A percentile compares a stretch with the other conserved stretches of the same genome.
Conservation (phyloP, 1,140 invertebrate species). For the Nomia melanderi region DNA sequence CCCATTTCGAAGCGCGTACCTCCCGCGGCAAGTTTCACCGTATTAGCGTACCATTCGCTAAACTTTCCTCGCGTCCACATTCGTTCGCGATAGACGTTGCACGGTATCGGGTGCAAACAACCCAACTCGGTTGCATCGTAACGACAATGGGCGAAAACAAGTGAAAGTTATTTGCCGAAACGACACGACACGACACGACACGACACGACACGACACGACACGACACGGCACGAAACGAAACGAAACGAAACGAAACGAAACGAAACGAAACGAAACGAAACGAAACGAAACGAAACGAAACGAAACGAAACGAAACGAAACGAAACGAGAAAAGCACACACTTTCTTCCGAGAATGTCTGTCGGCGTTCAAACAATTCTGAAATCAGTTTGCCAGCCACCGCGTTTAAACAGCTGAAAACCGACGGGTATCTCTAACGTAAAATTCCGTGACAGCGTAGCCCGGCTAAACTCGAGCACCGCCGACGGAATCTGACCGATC, state of each 20-base stretch:
- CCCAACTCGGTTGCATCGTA: neutral
- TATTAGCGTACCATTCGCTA: neutral
- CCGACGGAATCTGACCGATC: neutral
- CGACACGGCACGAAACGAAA: too few relatives aligned
- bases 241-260: too few relatives aligned
- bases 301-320: too few relatives aligned
- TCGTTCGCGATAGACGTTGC: neutral
- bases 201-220: neutral
- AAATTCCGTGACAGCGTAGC: neutral
- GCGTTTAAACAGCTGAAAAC: neutral
- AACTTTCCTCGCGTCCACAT: neutral
- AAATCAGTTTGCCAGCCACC: too few relatives aligned
- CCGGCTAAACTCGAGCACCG: conserved; percentile 10
- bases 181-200: neutral
- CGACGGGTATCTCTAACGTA: neutral
- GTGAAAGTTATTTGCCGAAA: neutral
- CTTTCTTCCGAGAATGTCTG: too few relatives aligned
- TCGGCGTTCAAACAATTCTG: too few relatives aligned
- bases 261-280: too few relatives aligned
- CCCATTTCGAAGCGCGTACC: neutral
- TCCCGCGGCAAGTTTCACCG: neutral
- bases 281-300: too few relatives aligned
- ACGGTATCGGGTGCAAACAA: neutral
- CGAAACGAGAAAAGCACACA: too few relatives aligned
- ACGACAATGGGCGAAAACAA: neutral